Evolutionary conservation across 2,113 vertebrate genomes (phyloP), one percentile per base, ranked within the genome.

Genomic region (Oreocharis arfaki): DNA sequence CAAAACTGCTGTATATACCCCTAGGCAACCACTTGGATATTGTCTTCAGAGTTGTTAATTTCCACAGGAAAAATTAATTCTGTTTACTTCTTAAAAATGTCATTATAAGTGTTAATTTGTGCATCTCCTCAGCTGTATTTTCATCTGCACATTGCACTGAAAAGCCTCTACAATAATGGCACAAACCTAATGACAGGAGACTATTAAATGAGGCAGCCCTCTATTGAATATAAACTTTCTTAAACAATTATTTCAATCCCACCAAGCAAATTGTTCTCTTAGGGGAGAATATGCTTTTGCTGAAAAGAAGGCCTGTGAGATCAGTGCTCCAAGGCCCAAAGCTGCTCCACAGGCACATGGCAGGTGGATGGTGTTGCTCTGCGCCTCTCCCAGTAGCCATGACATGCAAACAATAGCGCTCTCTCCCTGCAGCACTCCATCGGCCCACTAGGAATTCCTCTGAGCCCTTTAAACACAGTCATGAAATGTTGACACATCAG

Each of bases 41-140:
- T 78, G 57, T 63, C 32, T 87, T 77, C 35, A 39, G 39, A 81
- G 23, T 6, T 55, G 35, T 22, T 81, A 50, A 70, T 3, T 86
- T 89, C 56, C 57, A 61, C 37, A 19, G 57, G 47, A 84, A 93
- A 89, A 76, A 78, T 67, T 63, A 87, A 71, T 32, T 91, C 42
- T 89, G 16, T 65, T 86, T 77, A 61, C 52, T 67, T 46, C 75
- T 69, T 57, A 20, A 85, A 95, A 92, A 83, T 61, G 9, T 50
- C 44, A 47, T 70, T 75, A 47, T 21, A 23, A 64, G 24, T 63
- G n/a, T 42, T 90, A 91, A 65, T 94, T 92, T 74, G 77, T 64
- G 8, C 23, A 88, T 47, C 18, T 76, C n/a, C 20, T 61, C 8
- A 3, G n/a, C 13, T 61, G 22, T 39, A 57, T 85, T 93, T 92